Percentiles rank a stretch among this genome's conserved stretches.
phyloP scores from a whole-genome alignment of 2,113 vertebrate species.

The Callaeas wilsoni region DNA sequence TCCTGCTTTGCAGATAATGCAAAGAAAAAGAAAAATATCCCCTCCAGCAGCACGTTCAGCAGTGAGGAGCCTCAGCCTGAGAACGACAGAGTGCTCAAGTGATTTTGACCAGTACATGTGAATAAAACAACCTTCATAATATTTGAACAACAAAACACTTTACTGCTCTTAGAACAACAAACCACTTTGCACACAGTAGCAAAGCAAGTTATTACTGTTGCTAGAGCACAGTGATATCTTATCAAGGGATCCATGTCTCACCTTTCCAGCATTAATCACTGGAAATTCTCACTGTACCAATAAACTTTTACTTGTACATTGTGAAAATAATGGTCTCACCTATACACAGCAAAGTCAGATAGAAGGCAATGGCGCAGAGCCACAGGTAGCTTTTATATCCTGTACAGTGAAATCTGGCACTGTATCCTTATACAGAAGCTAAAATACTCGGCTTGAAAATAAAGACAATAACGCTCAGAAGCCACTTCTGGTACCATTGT shows the following conservation, averaged over 20 bases:
- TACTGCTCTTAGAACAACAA: not conserved
- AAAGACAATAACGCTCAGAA: not conserved
- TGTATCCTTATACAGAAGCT: not conserved
- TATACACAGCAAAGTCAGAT: not conserved
- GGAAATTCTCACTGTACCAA: not conserved
- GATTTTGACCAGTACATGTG: not conserved
- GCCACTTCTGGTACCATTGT: not conserved
- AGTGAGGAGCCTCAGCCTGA: not conserved
- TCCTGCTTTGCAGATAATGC: not conserved
- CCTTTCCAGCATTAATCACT: not conserved
- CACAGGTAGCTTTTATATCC: not conserved
- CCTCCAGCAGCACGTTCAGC: not conserved
- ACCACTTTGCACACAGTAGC: not conserved
- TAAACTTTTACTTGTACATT: not conserved
- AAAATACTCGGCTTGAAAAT: not conserved
- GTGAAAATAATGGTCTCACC: not conserved
- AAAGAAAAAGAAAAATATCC: not conserved
- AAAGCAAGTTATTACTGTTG: not conserved
- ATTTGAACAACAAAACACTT: not conserved
- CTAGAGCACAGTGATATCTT: not conserved
- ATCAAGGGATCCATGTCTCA: not conserved
- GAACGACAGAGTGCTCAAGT: not conserved
- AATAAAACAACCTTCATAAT: not conserved
- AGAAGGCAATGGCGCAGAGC: not conserved
- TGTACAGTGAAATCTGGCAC: not conserved